Percentiles rank a stretch among this genome's conserved stretches.
These are phyloP conservation scores for Brachypodius melanocephalos DNA, from an alignment of 2,113 vertebrate species.

Conservation along the genomic window DNA sequence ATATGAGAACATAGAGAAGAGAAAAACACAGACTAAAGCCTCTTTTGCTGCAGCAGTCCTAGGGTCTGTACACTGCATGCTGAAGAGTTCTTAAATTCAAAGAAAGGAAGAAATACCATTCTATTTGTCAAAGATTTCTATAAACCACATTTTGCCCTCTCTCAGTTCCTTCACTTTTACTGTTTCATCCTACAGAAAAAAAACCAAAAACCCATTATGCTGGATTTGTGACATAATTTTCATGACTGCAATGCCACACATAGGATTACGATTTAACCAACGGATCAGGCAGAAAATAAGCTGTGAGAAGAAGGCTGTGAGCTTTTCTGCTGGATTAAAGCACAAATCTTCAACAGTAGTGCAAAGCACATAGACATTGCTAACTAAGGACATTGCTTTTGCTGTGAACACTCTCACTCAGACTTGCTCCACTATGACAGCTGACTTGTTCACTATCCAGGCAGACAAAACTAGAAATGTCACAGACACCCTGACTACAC, in stretches of 20 bases:
- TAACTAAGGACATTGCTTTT: neutral
- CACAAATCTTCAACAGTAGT: neutral
- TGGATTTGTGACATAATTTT: slow-evolving; percentile 8
- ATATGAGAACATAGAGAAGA: neutral
- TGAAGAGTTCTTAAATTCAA: neutral
- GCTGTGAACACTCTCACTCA: neutral
- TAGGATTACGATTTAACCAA: neutral
- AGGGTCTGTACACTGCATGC: neutral
- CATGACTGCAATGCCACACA: neutral
- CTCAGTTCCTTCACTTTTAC: neutral
- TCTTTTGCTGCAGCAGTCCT: neutral
- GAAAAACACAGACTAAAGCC: neutral
- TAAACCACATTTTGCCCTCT: neutral
- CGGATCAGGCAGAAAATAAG: neutral
- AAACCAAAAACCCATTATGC: neutral
- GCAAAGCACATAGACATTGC: neutral
- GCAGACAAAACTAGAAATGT: neutral
- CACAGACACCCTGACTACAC: neutral
- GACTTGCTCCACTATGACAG: neutral
- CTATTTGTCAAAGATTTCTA: neutral
- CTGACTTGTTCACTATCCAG: neutral
- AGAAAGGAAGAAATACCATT: neutral
- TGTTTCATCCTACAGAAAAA: neutral
- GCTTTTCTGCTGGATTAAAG: neutral
- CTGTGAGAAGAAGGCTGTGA: neutral